Percentiles rank a stretch among this genome's conserved stretches.
phyloP scores from a whole-genome alignment of 2,113 vertebrate species.

The Heteronetta atricapilla region DNA sequence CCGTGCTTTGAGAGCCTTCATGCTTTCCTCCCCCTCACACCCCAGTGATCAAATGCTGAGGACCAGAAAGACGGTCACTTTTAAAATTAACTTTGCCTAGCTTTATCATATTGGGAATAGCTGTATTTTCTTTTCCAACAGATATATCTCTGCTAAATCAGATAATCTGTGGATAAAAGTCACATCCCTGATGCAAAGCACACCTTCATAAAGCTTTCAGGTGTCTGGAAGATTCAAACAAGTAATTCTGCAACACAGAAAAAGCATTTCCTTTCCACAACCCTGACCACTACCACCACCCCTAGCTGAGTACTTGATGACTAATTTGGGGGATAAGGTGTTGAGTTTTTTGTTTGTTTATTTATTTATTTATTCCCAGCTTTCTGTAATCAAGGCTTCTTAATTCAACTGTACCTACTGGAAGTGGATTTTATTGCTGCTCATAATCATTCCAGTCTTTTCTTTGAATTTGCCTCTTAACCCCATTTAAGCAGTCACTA shows the following conservation, averaged over 20 bases:
- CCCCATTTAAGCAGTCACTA: neutral
- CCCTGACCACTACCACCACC: neutral
- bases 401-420: neutral
- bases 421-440: neutral
- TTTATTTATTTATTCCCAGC: neutral
- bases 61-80: neutral
- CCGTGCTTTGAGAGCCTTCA: neutral
- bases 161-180: neutral
- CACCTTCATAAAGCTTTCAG: neutral
- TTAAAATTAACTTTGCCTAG: neutral
- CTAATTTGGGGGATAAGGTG: neutral
- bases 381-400: neutral
- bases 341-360: neutral
- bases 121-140: neutral
- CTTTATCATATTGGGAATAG: neutral
- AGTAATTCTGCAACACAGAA: neutral
- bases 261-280: neutral
- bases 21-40: accelerated
- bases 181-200: neutral
- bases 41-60: neutral
- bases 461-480: neutral
- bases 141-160: neutral
- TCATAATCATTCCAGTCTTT: neutral
- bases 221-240: neutral
- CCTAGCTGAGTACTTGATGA: neutral